Evolutionary conservation across 2,797 vertebrate genomes (phyloP), one percentile per base, ranked within the genome.

Genomic region (Pangasius sanitwongsei): DNA sequence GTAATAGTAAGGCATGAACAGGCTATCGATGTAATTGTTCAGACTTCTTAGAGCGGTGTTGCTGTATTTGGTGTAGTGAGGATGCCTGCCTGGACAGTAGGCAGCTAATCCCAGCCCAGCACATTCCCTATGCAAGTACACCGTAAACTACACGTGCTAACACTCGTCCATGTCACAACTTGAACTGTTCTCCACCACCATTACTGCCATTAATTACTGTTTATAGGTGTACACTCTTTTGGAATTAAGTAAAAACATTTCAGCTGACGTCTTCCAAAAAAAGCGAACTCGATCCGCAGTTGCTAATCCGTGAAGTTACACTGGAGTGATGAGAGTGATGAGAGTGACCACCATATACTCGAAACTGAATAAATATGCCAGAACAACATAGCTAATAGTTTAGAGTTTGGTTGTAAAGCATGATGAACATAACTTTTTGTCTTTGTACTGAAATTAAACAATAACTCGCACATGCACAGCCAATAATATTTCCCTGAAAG

Each of bases 101-200:
- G 55, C 25, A 3, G 23, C 20, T 25, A 41, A 82, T 28, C 57
- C 18, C 55, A 82, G 78, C 55, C 53, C 9, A 13, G 20, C 20
- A 25, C 55, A 0, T 61, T 61, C 23, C 78, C 80, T 82, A 82
- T 83, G 80, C 80, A 83, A 83, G 80, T 61, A 83, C 80, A 83
- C 6, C 6, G 12, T 63, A 15, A 44, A 61, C 20, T 57, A 34
- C 53, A 15, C 9, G 1, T 23, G 11, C 53, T 59, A 80, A 18
- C 28, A 20, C 53, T 23, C 15, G 0, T 25, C n/a, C 50, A 5
- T 0, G 50, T 20, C 50, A 81, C 4, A 6, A 50, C 12, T 77
- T 6, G 18, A 72, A 23, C 37, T 9, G 37, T 23, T 77, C 77
- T 59, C 77, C 53, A 59, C 6, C 44, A 13, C 57, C 83, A 70